Base-by-base conservation (phyloP, 2,888 invertebrate genomes). In the Panopea generosa region DNA sequence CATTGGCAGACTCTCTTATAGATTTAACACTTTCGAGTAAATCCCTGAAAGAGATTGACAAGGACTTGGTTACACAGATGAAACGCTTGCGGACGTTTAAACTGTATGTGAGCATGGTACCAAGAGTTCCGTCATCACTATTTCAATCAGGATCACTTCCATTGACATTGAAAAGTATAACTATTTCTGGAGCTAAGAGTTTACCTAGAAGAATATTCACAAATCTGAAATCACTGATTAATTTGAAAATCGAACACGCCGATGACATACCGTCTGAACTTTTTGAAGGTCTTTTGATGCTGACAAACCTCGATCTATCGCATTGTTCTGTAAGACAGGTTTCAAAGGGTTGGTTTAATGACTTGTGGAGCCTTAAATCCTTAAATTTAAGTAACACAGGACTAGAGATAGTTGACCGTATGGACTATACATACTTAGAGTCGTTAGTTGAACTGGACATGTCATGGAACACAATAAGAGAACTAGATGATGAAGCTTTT, bases 301-400 rank as follows among this genome's bases (percentile, higher is more conserved):
- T 77, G n/a, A 22, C 52, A 7, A 18, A 22, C 20, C 43, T 77
- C 6, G 68, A 77, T 40, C 60, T 77, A 3, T 59, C 69, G 7
- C 22, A 27, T 9, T 52, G 49, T 33, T 16, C 45, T 1, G 22
- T 77, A n/a, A n/a, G 43, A 2, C n/a, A 18, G 14, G 20, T 71
- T 27, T 63, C 68, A 24, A 7, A 24, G 7, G 52, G 52, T 22
- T 67, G 57, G 49, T 67, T 77, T 27, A 33, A n/a, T 11, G 61
- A 63, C 43, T 22, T 77, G 2, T 53, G 49, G 43, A 47, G 40
- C 18, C 27, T 77, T n/a, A 26, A 38, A 22, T 22, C 7, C 1
- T 47, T 77, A 26, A 57, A 50, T 40, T 29, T 77, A 26, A 29
- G n/a, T n/a, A 20, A 65, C 33, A 47, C 33, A n/a, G 57, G 66